Evolutionary conservation across 1,140 invertebrate species (phyloP), one percentile per base, ranked within the genome.

Genomic region (Drosophila hydei): DNA sequence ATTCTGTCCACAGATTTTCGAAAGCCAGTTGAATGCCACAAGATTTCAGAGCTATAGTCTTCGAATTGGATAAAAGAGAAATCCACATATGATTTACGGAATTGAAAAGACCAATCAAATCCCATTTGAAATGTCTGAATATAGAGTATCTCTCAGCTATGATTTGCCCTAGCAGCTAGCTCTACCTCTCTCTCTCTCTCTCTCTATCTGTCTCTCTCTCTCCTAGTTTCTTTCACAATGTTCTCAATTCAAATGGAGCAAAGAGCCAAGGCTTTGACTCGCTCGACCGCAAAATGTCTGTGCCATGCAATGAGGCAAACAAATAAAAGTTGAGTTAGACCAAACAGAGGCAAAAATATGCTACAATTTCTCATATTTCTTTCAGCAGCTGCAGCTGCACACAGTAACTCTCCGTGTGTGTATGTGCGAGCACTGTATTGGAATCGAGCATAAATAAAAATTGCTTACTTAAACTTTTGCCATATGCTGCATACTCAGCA

Each of bases 391-490:
- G 79, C 60, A 70, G 36, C 55, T 52, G 38, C 61, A 55, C 27
- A 25, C 50, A 8, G 14, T 14, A 18, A n/a, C 27, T 33, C 25
- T 27, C 5, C 27, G 8, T 16, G 48, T 61, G 56, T 52, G 47
- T 19, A 18, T 30, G 54, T 50, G 36, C 14, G 6, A 9, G 50
- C 30, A 19, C 52, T 47, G 60, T 77, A 73, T 71, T 56, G 70
- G 59, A 76, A 60, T 79, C 72, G 64, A 76, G 75, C 69, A 84
- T 72, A 78, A 87, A 87, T 77, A 85, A 84, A 84, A 80, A 84
- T 87, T 84, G 80, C 80, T 84, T 84, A 80, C 80, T 84, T 80
- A 80, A 84, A 84, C 81, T 84, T 84, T 84, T 76, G 77, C 80
- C 80, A 84, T 87, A 80, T 84, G 81, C 73, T 87, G 79, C 80